These are phyloP conservation scores for Orchestia grillus DNA, from an alignment of 1,140 invertebrate species.

Conservation along the genomic window DNA sequence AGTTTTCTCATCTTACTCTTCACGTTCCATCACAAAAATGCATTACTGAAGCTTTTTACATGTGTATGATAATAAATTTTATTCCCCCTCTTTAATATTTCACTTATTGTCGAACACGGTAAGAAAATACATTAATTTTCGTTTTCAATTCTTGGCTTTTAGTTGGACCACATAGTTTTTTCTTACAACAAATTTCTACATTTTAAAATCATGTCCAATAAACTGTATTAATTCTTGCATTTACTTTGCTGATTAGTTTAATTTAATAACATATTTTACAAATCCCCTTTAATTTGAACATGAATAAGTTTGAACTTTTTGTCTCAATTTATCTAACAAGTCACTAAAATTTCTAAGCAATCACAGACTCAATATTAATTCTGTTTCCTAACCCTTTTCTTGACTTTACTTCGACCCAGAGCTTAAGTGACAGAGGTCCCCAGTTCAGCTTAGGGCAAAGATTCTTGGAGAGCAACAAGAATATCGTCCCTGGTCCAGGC, in stretches of 20 bases:
- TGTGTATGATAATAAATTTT: neutral
- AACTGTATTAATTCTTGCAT: neutral
- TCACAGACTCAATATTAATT: neutral
- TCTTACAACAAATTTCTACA: neutral
- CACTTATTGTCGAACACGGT: too few species aligned
- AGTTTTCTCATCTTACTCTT: neutral
- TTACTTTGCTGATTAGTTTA: neutral
- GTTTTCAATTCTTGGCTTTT: neutral
- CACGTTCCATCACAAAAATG: neutral
- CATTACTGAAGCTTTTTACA: neutral
- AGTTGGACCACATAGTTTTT: neutral
- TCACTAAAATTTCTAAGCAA: neutral
- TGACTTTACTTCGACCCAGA: neutral
- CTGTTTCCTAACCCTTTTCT: neutral
- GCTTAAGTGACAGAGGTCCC: neutral
- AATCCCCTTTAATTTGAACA: neutral
- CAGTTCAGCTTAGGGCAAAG: neutral
- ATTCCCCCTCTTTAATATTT: neutral
- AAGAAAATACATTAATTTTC: neutral
- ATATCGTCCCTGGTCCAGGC: conserved; percentile 39
- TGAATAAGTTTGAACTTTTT: neutral
- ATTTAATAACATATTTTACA: neutral
- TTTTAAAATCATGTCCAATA: neutral
- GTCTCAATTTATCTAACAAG: neutral
- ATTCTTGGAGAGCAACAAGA: neutral